These are phyloP conservation scores for Pectinophora gossypiella DNA, from an alignment of 1,140 invertebrate genomes.

Conservation along the genomic window DNA sequence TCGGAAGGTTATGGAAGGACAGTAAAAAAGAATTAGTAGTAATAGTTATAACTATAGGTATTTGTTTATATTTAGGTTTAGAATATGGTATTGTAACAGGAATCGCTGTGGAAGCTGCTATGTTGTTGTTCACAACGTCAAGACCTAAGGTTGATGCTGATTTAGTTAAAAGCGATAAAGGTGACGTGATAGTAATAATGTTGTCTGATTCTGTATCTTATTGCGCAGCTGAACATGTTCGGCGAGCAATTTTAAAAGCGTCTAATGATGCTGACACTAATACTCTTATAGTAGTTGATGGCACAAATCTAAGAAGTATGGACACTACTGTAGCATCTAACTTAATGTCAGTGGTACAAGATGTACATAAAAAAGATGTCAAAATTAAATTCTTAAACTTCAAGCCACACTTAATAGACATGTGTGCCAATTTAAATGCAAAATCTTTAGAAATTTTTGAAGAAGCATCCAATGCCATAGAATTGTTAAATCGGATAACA, in stretches of 20 bases:
- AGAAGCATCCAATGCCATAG: too few relatives aligned
- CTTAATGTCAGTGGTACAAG: slow-evolving; percentile 44
- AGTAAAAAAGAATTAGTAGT: slow-evolving; percentile 49
- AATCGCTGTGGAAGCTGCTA: slow-evolving; percentile 38
- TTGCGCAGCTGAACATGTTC: slow-evolving; percentile 51
- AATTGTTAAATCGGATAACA: too few relatives aligned
- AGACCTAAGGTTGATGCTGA: slow-evolving; percentile 37
- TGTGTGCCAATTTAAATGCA: too few relatives aligned
- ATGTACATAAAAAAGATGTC: slow-evolving; percentile 25
- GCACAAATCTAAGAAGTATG: slow-evolving; percentile 40
- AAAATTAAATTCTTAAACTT: neutral
- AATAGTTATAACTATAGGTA: slow-evolving; percentile 33
- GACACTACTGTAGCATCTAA: slow-evolving; percentile 55
- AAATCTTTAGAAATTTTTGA: too few relatives aligned
- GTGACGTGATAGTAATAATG: slow-evolving; percentile 25
- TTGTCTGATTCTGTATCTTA: slow-evolving; percentile 44
- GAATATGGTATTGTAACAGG: slow-evolving; percentile 61
- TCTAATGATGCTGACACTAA: slow-evolving; percentile 15
- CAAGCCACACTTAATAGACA: neutral
- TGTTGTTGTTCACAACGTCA: slow-evolving; percentile 44
- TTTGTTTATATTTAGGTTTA: slow-evolving; percentile 44
- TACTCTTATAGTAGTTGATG: slow-evolving; percentile 43
- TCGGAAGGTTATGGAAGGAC: slow-evolving; percentile 41
- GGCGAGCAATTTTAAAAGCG: slow-evolving; percentile 35
- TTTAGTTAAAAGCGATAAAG: slow-evolving; percentile 25